Evolutionary conservation across 2,888 invertebrate genomes (phyloP), one percentile per base, ranked within the genome.

Genomic region (Drosophila fulvimacula): DNA sequence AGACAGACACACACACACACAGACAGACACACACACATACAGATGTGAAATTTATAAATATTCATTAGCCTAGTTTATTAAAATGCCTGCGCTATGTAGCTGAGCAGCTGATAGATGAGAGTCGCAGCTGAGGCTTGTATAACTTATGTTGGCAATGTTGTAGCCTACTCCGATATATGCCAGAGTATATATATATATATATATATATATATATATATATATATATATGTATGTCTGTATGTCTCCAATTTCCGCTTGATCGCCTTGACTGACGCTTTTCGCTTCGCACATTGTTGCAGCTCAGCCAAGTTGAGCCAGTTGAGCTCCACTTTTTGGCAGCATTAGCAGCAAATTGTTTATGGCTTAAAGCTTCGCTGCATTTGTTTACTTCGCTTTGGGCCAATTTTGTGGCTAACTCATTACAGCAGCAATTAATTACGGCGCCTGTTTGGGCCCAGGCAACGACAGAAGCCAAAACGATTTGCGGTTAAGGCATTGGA

Each of bases 61-160:
- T 86, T 82, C 81, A 86, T 86, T 83, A 86, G 82, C 81, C 76
- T 64, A 61, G 82, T 83, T 83, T 77, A 83, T 82, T 81, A 81
- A 81, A 82, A 82, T 81, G 72, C 74, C 74, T 59, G 21, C 58
- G 36, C 34, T 41, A 51, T 61, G 10, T 34, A 41, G 55, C 44
- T 38, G 36, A 13, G 53, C 10, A 52, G 48, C 48, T 61, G 52
- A 32, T 59, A 69, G 64, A 17, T 57, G 69, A 59, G 32, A 44
- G 24, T 65, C 57, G 21, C 27, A 41, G 61, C 19, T 30, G 39
- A 15, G 17, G 59, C 59, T 52, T 36, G 58, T 58, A 42, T 63
- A 76, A 70, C 27, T 27, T 27, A 27, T 27, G 61, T 70, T 67
- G 7, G 21, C 61, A 61, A 72, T 58, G 69, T 73, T 69, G 39